Conservation (phyloP, 2,113 vertebrate species). For the Ibidorhyncha struthersii region DNA sequence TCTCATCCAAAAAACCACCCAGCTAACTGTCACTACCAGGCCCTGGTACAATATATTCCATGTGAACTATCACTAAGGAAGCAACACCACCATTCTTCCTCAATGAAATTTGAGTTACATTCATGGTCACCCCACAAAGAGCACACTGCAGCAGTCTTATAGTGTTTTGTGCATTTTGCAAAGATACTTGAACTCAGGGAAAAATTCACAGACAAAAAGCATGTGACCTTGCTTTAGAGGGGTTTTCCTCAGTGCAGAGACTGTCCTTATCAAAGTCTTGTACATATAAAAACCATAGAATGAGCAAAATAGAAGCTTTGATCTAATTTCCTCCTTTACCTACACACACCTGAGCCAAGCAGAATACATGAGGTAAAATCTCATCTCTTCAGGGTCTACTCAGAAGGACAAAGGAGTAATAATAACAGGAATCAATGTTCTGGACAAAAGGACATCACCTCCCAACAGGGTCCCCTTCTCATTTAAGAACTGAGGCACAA, state of each 20-base stretch:
- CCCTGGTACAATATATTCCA: background rate
- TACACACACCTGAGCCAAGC: background rate
- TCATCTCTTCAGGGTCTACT: background rate
- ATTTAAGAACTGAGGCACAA: background rate
- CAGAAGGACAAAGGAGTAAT: too few species aligned
- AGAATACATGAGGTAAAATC: background rate
- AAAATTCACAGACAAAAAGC: background rate
- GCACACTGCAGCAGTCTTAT: background rate
- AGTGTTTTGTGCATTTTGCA: background rate
- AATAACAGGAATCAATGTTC: background rate
- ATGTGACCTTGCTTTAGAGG: background rate
- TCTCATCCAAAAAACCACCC: background rate
- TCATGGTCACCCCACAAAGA: background rate
- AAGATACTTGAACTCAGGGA: background rate
- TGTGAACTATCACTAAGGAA: background rate
- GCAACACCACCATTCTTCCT: background rate
- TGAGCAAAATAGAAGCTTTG: background rate
- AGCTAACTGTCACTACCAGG: background rate
- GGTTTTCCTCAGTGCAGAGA: background rate
- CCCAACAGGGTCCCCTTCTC: background rate
- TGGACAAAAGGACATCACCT: conserved; percentile 1
- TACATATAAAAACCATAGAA: background rate
- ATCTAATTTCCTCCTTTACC: background rate
- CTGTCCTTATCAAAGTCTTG: background rate
- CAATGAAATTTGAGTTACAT: background rate